These are phyloP conservation scores for Centropyge bicolor DNA, from an alignment of 2,797 vertebrate species.

Conservation along the genomic window DNA sequence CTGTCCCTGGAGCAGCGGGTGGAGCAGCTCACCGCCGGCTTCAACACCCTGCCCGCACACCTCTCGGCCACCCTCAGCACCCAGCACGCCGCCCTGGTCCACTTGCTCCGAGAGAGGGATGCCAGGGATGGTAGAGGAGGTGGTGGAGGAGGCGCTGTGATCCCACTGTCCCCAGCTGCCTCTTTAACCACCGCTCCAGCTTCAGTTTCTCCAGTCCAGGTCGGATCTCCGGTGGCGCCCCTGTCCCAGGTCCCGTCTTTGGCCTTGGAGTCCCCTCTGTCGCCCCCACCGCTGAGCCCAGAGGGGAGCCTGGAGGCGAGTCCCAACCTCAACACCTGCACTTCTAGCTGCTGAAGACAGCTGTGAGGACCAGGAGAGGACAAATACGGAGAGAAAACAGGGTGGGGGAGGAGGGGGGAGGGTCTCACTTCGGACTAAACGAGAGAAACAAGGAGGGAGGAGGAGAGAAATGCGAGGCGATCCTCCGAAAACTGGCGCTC, in stretches of 20 bases:
- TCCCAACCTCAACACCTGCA: slow-evolving; percentile 80
- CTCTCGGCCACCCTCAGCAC: slow-evolving; percentile 86
- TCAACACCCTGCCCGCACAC: slow-evolving; percentile 86
- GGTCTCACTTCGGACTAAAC: slow-evolving; percentile 54
- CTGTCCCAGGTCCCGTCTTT: slow-evolving; percentile 61
- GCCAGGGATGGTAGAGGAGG: slow-evolving; percentile 68
- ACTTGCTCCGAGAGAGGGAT: slow-evolving; percentile 86
- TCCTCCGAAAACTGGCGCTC: slow-evolving; percentile 62
- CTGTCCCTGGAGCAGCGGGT: slow-evolving; percentile 87
- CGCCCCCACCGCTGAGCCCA: slow-evolving; percentile 67
- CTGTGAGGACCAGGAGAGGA: slow-evolving; percentile 35
- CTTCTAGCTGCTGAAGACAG: slow-evolving; percentile 84
- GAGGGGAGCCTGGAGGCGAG: slow-evolving; percentile 78
- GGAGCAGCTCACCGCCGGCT: slow-evolving; percentile 88
- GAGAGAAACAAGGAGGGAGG: slow-evolving; percentile 41
- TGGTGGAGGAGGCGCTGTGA: slow-evolving; percentile 59
- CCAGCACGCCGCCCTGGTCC: slow-evolving; percentile 86
- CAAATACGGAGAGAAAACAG: slow-evolving; percentile 42
- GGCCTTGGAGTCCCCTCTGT: slow-evolving; percentile 69
- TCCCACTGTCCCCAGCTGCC: slow-evolving; percentile 69
- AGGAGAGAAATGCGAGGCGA: slow-evolving; percentile 51
- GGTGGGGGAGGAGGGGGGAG: background rate
- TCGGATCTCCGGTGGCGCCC: slow-evolving; percentile 54
- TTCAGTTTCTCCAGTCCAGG: slow-evolving; percentile 65
- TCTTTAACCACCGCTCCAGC: slow-evolving; percentile 60